These are phyloP conservation scores for Eilema depressum DNA, from an alignment of 2,888 invertebrate species.

Conservation along the genomic window DNA sequence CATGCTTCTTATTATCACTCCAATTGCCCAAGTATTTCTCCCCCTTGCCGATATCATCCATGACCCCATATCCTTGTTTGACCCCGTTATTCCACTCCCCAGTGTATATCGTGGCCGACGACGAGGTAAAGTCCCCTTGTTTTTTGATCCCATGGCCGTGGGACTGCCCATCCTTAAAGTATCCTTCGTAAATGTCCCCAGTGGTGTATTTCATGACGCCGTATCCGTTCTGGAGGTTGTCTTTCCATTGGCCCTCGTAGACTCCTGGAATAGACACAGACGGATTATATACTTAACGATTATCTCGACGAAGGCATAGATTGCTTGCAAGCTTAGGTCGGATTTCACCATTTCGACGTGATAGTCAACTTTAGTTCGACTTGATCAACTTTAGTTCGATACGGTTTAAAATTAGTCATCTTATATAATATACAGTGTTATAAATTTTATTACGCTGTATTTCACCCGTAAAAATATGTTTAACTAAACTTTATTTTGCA, in stretches of 20 bases:
- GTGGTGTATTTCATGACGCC: constrained; percentile 91
- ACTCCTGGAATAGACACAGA: constrained; percentile 77
- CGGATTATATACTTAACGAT: not conserved
- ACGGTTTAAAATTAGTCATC: too few relatives aligned
- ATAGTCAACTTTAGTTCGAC: too few relatives aligned
- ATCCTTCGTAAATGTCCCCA: constrained; percentile 94
- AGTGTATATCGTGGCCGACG: constrained; percentile 93
- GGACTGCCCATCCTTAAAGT: constrained; percentile 93
- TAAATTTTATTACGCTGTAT: too few relatives aligned
- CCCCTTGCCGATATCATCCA: constrained; percentile 94
- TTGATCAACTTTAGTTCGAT: too few relatives aligned
- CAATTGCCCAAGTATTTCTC: constrained; percentile 97
- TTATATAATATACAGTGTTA: too few relatives aligned
- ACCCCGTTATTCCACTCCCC: constrained; percentile 94
- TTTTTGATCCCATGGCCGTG: constrained; percentile 95
- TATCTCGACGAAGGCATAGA: too few relatives aligned
- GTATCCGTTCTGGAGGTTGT: constrained; percentile 93
- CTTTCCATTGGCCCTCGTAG: constrained; percentile 94
- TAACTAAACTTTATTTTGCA: too few relatives aligned
- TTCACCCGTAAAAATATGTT: too few relatives aligned
- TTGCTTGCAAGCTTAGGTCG: not conserved
- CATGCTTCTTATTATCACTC: constrained; percentile 94
- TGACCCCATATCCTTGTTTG: constrained; percentile 95
- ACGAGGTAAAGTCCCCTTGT: constrained; percentile 92
- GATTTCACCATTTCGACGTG: not conserved